Evolutionary conservation across 92 coral and sea anemone species (phyloP).

Genomic region (Palythoa heliodiscus): DNA sequence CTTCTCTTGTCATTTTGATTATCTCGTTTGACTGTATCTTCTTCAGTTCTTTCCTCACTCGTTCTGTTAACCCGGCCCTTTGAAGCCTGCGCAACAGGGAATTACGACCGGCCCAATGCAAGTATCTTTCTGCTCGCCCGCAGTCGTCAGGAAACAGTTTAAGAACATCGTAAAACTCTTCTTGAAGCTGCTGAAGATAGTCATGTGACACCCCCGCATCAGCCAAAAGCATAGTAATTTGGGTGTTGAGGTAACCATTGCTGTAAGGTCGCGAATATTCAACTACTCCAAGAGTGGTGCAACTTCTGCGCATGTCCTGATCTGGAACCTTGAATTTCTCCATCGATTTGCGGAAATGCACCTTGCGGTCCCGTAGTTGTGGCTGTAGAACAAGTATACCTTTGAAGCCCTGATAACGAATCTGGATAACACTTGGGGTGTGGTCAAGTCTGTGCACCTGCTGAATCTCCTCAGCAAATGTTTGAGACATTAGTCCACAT

Average conservation of each 20-base stretch:
- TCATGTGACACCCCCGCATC: constrained; percentile 85
- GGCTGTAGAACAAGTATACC: constrained; percentile 80
- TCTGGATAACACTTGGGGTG: constrained; percentile 82
- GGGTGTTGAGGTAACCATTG: constrained; percentile 87
- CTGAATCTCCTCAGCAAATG: constrained; percentile 74
- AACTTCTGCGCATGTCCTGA: constrained; percentile 65
- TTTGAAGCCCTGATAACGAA: constrained; percentile 83
- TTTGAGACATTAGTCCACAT: constrained; percentile 88
- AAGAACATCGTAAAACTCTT: constrained; percentile 69
- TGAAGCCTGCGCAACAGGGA: constrained; percentile 57
- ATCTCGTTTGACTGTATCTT: constrained; percentile 60
- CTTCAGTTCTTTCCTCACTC: constrained; percentile 55
- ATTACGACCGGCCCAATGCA: constrained; percentile 65
- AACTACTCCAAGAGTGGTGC: constrained; percentile 82
- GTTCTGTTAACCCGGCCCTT: constrained; percentile 46
- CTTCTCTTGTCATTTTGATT: constrained; percentile 64
- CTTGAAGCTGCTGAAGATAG: constrained; percentile 77
- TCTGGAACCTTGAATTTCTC: constrained; percentile 78
- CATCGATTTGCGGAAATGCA: constrained; percentile 93
- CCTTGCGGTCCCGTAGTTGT: constrained; percentile 55
- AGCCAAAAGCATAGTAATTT: constrained; percentile 87
- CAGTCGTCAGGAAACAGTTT: constrained; percentile 59
- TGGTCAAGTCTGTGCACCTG: constrained; percentile 53
- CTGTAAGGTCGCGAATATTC: constrained; percentile 92
- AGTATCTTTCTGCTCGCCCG: constrained; percentile 69